A percentile compares a stretch with the other conserved stretches of the same genome.
Evolutionary conservation across 1,140 invertebrate species (phyloP).

Genomic region (Sesamia nonagrioides): DNA sequence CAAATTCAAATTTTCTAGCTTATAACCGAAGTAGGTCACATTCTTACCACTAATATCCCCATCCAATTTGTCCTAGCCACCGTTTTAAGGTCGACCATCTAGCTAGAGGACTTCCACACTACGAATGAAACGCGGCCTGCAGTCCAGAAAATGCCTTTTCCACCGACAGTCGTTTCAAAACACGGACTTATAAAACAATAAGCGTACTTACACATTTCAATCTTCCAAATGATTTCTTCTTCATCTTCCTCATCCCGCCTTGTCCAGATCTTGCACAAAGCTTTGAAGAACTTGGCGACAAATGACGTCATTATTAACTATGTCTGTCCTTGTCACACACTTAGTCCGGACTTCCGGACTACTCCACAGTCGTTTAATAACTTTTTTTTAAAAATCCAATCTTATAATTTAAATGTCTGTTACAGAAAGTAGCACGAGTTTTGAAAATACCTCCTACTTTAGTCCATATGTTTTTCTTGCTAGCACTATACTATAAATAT

Average conservation of each 20-base stretch:
- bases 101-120: too few relatives aligned
- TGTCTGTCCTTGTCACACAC: neutral
- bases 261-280: constrained; percentile 26
- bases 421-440: neutral
- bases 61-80: too few relatives aligned
- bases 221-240: constrained; percentile 45
- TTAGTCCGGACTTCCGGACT: neutral
- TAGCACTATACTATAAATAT: neutral
- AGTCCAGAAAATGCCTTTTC: too few relatives aligned
- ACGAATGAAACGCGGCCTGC: too few relatives aligned
- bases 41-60: too few relatives aligned
- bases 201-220: constrained; percentile 17
- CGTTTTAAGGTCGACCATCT: too few relatives aligned
- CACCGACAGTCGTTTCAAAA: too few relatives aligned
- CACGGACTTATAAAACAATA: too few relatives aligned
- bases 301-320: constrained; percentile 16
- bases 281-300: constrained; percentile 14
- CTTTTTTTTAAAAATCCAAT: neutral
- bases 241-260: constrained; percentile 34
- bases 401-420: neutral
- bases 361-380: neutral
- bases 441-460: neutral
- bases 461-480: neutral
- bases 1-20: too few relatives aligned
- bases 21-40: too few relatives aligned